Conservation (phyloP, 2,888 invertebrate genomes). For the Drosophila setosimentum region DNA sequence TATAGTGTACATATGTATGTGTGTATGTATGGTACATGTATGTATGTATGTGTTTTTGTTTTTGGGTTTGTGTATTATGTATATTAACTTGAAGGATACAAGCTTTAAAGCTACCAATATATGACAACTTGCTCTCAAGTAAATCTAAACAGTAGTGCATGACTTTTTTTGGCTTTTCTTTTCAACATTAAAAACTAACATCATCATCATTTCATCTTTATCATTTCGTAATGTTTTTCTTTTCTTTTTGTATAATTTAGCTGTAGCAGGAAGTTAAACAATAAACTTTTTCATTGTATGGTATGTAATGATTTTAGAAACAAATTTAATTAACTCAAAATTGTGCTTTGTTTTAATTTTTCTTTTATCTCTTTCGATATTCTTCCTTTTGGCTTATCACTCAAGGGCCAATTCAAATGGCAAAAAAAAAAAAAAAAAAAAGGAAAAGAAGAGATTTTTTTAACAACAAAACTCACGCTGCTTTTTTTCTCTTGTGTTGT, state of each 20-base stretch:
- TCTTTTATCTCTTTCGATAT: background rate
- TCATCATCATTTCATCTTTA: slow-evolving; percentile 27
- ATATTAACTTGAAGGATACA: slow-evolving; percentile 75
- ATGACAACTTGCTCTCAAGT: slow-evolving; percentile 76
- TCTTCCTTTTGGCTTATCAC: slow-evolving; percentile 57
- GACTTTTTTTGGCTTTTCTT: slow-evolving; percentile 79
- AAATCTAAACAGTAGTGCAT: slow-evolving; percentile 76
- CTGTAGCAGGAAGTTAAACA: slow-evolving; percentile 62
- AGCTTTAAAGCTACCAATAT: slow-evolving; percentile 79
- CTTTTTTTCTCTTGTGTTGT: slow-evolving; percentile 31
- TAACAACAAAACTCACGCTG: slow-evolving; percentile 76
- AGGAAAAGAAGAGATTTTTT: slow-evolving; percentile 33
- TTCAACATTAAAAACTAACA: slow-evolving; percentile 75
- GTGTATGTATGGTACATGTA: slow-evolving; percentile 36
- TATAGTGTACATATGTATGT: slow-evolving; percentile 53
- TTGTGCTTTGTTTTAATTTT: slow-evolving; percentile 33
- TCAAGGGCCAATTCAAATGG: slow-evolving; percentile 58
- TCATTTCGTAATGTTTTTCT: slow-evolving; percentile 22
- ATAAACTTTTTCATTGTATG: slow-evolving; percentile 41
- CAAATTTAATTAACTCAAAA: slow-evolving; percentile 30
- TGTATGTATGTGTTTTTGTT: slow-evolving; percentile 32
- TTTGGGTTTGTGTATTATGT: slow-evolving; percentile 37
- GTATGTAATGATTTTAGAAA: slow-evolving; percentile 28
- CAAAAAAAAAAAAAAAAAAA: slow-evolving; percentile 29
- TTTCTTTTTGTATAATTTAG: slow-evolving; percentile 51